phyloP scores from a whole-genome alignment of 2,797 vertebrate species.

The Picus viridis region DNA sequence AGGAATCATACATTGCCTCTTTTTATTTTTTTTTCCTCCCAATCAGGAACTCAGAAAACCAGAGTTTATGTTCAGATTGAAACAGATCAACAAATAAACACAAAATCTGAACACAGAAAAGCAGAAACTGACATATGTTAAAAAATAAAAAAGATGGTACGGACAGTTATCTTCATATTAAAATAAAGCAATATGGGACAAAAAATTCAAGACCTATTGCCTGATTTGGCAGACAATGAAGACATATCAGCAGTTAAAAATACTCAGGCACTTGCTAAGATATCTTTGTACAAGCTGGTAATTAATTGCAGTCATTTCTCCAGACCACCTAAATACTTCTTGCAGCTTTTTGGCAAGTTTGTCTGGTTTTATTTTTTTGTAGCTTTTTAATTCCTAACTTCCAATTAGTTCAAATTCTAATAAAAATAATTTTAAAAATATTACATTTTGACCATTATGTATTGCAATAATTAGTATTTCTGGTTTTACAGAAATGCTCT shows the following conservation, averaged over 20 bases:
- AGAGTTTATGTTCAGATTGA: background rate
- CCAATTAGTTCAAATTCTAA: background rate
- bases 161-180: background rate
- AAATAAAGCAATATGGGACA: background rate
- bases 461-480: background rate
- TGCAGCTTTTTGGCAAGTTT: background rate
- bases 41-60: background rate
- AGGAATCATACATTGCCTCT: rapidly evolving
- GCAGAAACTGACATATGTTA: background rate
- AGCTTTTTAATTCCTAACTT: background rate
- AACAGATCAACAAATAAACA: constrained; percentile 20
- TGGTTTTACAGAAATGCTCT: background rate
- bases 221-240: background rate
- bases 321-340: background rate
- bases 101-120: constrained; percentile 28
- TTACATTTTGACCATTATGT: background rate
- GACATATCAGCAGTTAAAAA: background rate
- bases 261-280: background rate
- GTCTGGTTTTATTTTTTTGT: background rate
- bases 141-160: background rate
- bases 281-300: background rate
- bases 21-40: background rate
- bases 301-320: background rate
- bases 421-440: background rate
- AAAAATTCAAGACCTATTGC: constrained; percentile 6